Evolutionary conservation across 2,113 vertebrate species (phyloP).

Genomic region (Rattus rattus): DNA sequence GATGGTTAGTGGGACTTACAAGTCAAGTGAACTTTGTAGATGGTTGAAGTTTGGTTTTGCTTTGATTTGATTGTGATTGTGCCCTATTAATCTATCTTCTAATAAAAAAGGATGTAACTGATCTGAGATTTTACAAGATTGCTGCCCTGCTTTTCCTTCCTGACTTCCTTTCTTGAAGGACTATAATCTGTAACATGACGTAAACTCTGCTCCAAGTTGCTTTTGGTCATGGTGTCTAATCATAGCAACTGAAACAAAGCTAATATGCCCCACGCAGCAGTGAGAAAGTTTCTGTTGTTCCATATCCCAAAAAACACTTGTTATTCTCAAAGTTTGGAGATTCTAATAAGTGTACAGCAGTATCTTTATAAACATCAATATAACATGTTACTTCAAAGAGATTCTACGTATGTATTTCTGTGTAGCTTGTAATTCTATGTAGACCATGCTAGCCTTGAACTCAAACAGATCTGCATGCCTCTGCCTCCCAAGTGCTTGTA

Average conservation of each 20-base stretch:
- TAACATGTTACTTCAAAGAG: not conserved
- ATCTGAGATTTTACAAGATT: not conserved
- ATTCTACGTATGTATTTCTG: not conserved
- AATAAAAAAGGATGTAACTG: not conserved
- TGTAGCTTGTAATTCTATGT: not conserved
- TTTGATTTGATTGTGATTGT: not conserved
- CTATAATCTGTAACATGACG: not conserved
- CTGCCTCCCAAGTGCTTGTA: not conserved
- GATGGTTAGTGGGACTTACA: not conserved
- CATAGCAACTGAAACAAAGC: not conserved
- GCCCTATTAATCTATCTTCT: not conserved
- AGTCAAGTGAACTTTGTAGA: not conserved
- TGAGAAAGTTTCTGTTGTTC: not conserved
- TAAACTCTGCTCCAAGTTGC: not conserved
- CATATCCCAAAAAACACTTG: not conserved
- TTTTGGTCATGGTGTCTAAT: not conserved
- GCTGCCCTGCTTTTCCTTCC: not conserved
- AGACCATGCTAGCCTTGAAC: not conserved
- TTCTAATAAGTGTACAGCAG: not conserved
- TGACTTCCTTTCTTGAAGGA: not conserved
- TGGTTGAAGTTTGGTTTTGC: not conserved
- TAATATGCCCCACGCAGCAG: not conserved
- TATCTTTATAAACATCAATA: not conserved
- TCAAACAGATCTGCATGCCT: not conserved
- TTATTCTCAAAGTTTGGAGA: not conserved